Base-by-base conservation (phyloP, 2,113 vertebrate genomes). In the Merops nubicus region DNA sequence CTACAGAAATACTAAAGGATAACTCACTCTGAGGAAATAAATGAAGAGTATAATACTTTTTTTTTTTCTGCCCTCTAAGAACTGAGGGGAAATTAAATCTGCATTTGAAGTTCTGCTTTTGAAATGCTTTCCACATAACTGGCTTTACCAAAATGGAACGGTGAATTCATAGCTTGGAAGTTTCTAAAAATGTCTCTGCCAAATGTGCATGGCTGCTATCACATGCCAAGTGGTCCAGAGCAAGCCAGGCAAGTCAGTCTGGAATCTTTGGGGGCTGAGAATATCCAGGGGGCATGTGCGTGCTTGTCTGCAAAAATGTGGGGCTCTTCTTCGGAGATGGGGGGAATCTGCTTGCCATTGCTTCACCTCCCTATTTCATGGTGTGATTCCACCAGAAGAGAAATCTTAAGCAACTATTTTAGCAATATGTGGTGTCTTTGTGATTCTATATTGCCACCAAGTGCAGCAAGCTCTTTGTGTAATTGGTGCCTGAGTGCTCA, bases 131-230 rank as follows among this genome's bases (percentile, higher is more conserved):
- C 78, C 19, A 14, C 88, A 91, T 96, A 96, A 94, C 68, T 76
- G 79, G 72, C 93, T 88, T 74, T 50, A 93, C 90, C 74, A 9
- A 74, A 97, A 96, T 65, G 84, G 97, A 94, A 95, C 83, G 78
- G 90, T 96, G 96, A 96, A 95, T 97, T 96, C 96, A 94, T 74
- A 89, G 91, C 95, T 86, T 56, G 77, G 72, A 87, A 56, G 91
- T 89, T 96, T 96, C 97, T 97, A 95, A 97, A 97, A 97, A 96
- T 96, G 96, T 94, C 93, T 91, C 95, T 79, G 74, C 94, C 96
- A 96, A 95, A 96, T 91, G 96, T 88, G 78, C 0, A 3, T 45
- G 90, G 96, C 94, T 89, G 97, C 95, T 97, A 84, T 96, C 95
- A 3, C 91, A 65, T 82, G 94, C 96, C 97, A 92, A 97, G 95